Percentiles rank a stretch among this genome's conserved stretches.
These are phyloP conservation scores for Andrena dorsata DNA, from an alignment of 2,888 invertebrate species.

Conservation along the genomic window DNA sequence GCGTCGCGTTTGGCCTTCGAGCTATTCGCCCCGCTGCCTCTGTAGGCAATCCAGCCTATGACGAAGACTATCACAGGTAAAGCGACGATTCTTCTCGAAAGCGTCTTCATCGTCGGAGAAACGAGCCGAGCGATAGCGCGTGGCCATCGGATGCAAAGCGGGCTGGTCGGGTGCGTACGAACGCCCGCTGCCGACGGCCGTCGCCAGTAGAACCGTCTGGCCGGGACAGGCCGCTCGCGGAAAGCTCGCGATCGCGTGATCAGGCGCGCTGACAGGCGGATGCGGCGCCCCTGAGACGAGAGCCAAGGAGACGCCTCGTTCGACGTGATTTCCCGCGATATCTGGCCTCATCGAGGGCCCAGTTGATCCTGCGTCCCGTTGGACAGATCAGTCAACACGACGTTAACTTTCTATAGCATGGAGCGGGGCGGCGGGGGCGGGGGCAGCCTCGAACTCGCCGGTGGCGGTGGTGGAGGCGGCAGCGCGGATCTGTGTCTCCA, in stretches of 20 bases:
- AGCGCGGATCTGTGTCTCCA: slow-evolving; percentile 91
- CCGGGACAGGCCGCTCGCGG: neutral
- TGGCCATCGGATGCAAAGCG: neutral
- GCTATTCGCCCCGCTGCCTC: neutral
- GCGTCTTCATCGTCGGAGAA: neutral
- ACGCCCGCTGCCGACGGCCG: slow-evolving; percentile 53
- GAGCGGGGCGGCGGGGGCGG: slow-evolving; percentile 84
- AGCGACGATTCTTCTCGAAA: neutral
- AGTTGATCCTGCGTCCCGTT: slow-evolving; percentile 76
- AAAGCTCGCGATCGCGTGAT: neutral
- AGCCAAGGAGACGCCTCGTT: slow-evolving; percentile 11
- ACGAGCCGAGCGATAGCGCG: neutral
- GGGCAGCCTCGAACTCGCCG: slow-evolving; percentile 84
- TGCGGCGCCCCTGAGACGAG: slow-evolving; percentile 52
- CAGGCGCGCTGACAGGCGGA: slow-evolving; percentile 26
- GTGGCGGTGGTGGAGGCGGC: slow-evolving; percentile 75
- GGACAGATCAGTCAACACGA: slow-evolving; percentile 84
- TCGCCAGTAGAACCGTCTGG: slow-evolving; percentile 32
- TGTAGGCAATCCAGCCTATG: slow-evolving; percentile 34
- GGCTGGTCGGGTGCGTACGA: slow-evolving; percentile 8
- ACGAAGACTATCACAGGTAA: slow-evolving; percentile 8
- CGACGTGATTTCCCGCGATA: slow-evolving; percentile 41
- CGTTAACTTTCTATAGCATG: slow-evolving; percentile 85
- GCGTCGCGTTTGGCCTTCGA: neutral
- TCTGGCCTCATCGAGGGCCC: slow-evolving; percentile 79